Evolutionary conservation across 2,797 vertebrate species (phyloP), one percentile per base, ranked within the genome.

Genomic region (Semaprochilodus insignis): DNA sequence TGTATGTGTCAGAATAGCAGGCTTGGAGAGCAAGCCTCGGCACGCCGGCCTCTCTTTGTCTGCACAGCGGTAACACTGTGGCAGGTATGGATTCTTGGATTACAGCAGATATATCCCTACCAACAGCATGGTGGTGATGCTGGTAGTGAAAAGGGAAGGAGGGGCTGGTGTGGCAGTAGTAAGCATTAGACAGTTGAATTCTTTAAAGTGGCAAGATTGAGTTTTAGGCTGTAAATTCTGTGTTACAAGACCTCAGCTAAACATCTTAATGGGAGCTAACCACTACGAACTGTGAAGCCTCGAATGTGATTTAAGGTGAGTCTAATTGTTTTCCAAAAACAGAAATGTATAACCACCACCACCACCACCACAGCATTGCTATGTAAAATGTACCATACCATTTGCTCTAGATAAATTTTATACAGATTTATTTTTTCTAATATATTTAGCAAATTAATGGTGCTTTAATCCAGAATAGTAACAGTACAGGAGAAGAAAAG

Each of bases 1-100:
- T 92, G 91, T 93, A 90, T 90, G 88, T 89, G 90, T 90, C 90
- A 91, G 90, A 92, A 91, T 85, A 83, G 92, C 81, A 85, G 90
- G 88, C 84, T 90, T 89, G 87, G 79, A 88, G 83, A 88, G 89
- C 94, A 94, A 91, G 94, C 88, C 93, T 67, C 60, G 17, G 90
- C 94, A 91, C 83, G 94, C 88, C 36, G 54, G 36, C 65, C 52
- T 73, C 40, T 77, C 86, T 82, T 79, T 85, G 78, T 83, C 74
- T 82, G 57, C 82, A 48, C 86, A 85, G 87, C 86, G 69, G 89
- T 87, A 91, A 81, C 87, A 85, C 83, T 84, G 86, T 91, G 89
- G 83, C 87, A 87, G 84, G 86, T 84, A 88, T 10, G 90, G 89
- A 93, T 93, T 92, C 90, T 91, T 91, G 71, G 87, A 91, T 88